Base-by-base conservation (phyloP, 2,888 invertebrate genomes). In the Hypselothyrea guttata region DNA sequence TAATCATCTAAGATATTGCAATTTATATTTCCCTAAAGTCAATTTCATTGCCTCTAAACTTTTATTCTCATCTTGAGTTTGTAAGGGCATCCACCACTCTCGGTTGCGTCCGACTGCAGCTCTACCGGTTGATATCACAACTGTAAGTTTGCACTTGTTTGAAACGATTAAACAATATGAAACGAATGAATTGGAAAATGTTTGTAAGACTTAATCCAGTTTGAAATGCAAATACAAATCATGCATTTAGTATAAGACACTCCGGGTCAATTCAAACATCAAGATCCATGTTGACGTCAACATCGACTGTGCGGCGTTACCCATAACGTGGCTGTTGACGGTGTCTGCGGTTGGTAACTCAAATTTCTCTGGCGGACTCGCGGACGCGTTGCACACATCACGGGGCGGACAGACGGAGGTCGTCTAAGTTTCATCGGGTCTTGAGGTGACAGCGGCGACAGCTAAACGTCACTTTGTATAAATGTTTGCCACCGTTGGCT, bases 401-500 rank as follows among this genome's bases (percentile, higher is more conserved):
- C 2, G 7, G 15, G 22, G 16, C 3, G 30, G 12, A 8, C 7
- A 12, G n/a, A 13, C 4, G 18, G 16, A 18, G 27, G 35, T 45
- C 59, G 60, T 46, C 58, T 45, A 53, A 62, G 54, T 61, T 66
- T 22, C 41, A 37, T 30, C 62, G 67, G 22, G 47, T 47, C 56
- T 68, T 46, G 49, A 65, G 65, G 75, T 83, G 83, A 69, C 78
- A 75, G 56, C 49, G 37, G 33, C 46, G 75, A 59, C 60, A 65
- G 64, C 46, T 59, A 75, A 69, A 76, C 70, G 77, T 79, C 77
- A 66, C 79, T 79, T 76, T 83, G 77, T 83, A 62, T 63, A 66
- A 82, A 71, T 65, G 69, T 64, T 59, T 82, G 84, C 68, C 46
- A 57, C 82, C 49, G 79, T 52, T 57, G 56, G 46, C 47, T 18